Percentiles rank a stretch among this genome's conserved stretches.
These are phyloP conservation scores for Haliaeetus leucogaster DNA, from an alignment of 2,113 vertebrate species.

Conservation along the genomic window DNA sequence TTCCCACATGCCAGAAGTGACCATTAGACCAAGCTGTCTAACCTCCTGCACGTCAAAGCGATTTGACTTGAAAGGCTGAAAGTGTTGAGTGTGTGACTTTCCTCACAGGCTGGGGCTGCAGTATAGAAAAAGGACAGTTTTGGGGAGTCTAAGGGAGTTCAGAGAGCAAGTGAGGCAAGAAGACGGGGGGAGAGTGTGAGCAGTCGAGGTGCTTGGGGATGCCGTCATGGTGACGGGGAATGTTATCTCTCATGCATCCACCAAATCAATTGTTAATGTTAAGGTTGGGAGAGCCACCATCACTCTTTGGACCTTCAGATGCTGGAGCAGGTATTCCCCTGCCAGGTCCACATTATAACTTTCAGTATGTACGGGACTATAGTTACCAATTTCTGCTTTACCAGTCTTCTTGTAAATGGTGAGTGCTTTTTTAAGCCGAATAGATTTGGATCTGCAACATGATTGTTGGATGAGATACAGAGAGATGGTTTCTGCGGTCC, in stretches of 20 bases:
- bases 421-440: not conserved
- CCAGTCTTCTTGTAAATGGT: accelerated
- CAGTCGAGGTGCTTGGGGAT: not conserved
- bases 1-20: not conserved
- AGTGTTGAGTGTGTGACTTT: not conserved
- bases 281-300: not conserved
- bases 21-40: not conserved
- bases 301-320: not conserved
- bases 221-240: not conserved
- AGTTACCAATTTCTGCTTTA: not conserved
- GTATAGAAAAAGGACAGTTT: not conserved
- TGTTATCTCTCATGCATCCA: not conserved
- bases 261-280: accelerated
- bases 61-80: not conserved
- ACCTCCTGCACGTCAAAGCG: not conserved
- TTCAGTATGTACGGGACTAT: accelerated
- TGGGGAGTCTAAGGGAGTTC: not conserved
- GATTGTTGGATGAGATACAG: not conserved
- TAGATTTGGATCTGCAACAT: not conserved
- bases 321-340: not conserved
- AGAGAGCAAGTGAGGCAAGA: not conserved
- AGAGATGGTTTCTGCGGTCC: not conserved
- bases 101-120: not conserved
- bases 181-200: accelerated
- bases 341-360: accelerated